Conservation (phyloP, 2,888 invertebrate genomes). For the Chymomyza caudatula region DNA sequence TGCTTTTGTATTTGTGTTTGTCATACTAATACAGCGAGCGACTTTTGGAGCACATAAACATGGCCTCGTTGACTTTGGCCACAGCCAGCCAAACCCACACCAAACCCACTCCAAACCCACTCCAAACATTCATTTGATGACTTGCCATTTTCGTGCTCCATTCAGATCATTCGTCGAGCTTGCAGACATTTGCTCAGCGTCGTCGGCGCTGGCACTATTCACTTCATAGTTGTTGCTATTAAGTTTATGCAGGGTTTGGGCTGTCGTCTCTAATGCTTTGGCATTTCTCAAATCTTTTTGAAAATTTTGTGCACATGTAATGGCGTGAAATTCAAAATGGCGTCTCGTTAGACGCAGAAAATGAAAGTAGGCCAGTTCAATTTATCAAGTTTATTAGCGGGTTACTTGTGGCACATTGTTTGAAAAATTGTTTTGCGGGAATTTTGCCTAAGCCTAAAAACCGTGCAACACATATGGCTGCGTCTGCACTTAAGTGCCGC, state of each 20-base stretch:
- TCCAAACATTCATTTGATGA: constrained; percentile 34
- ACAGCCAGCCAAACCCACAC: not conserved
- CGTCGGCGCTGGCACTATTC: constrained; percentile 11
- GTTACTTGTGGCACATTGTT: not conserved
- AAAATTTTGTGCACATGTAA: constrained; percentile 38
- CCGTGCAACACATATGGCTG: constrained; percentile 29
- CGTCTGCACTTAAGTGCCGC: constrained; percentile 10
- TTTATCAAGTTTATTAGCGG: constrained; percentile 66
- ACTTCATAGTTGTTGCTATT: not conserved
- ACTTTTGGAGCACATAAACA: constrained; percentile 54
- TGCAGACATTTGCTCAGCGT: constrained; percentile 47
- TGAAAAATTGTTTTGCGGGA: constrained; percentile 18
- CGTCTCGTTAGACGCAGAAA: constrained; percentile 23
- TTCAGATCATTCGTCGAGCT: constrained; percentile 20
- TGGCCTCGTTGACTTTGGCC: not conserved
- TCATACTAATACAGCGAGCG: constrained; percentile 48
- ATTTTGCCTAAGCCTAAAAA: constrained; percentile 33
- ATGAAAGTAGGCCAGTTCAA: constrained; percentile 25
- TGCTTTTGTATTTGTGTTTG: constrained; percentile 51
- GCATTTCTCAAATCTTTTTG: constrained; percentile 61
- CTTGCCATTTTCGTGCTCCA: constrained; percentile 35
- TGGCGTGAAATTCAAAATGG: constrained; percentile 68
- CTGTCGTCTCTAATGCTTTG: constrained; percentile 50
- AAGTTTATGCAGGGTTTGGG: not conserved
- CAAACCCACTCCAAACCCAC: not conserved